These are phyloP conservation scores for Alcedo atthis DNA, from an alignment of 2,797 vertebrate genomes.

Conservation along the genomic window DNA sequence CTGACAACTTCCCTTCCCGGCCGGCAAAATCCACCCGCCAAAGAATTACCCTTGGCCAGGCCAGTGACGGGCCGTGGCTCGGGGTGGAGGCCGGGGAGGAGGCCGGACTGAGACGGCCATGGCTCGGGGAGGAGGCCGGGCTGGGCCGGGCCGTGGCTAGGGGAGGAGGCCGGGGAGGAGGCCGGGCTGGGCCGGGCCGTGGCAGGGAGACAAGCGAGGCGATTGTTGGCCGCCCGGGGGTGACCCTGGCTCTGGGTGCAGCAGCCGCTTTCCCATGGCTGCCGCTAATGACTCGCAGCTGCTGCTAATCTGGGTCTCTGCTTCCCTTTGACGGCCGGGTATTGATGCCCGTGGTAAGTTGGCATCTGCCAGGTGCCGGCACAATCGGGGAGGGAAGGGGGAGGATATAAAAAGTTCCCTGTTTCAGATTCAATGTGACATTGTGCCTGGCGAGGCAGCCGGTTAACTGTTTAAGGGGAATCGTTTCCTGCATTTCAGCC, in stretches of 20 bases:
- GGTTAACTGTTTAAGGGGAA: constrained; percentile 83
- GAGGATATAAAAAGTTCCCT: constrained; percentile 81
- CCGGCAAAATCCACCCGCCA: neutral
- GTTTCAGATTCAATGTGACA: constrained; percentile 88
- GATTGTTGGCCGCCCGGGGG: constrained; percentile 77
- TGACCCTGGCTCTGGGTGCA: constrained; percentile 78
- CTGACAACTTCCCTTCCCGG: neutral
- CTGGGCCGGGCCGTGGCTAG: no score
- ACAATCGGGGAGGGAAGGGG: constrained; percentile 81
- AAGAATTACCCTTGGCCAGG: neutral
- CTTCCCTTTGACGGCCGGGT: constrained; percentile 88
- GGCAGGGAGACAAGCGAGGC: constrained; percentile 74
- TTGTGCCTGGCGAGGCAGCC: constrained; percentile 81
- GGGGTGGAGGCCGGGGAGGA: no score
- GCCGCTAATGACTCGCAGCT: constrained; percentile 88
- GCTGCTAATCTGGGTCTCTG: constrained; percentile 86
- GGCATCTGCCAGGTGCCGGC: constrained; percentile 88
- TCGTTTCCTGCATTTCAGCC: constrained; percentile 54
- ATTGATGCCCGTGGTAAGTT: constrained; percentile 87
- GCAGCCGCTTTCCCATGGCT: constrained; percentile 84
- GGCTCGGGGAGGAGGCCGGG: no score
- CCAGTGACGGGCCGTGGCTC: no score
- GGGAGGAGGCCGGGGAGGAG: no score
- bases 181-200: no score
- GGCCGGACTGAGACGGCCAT: no score